Base-by-base conservation (phyloP, 1,140 invertebrate genomes). In the Diabrotica virgifera region DNA sequence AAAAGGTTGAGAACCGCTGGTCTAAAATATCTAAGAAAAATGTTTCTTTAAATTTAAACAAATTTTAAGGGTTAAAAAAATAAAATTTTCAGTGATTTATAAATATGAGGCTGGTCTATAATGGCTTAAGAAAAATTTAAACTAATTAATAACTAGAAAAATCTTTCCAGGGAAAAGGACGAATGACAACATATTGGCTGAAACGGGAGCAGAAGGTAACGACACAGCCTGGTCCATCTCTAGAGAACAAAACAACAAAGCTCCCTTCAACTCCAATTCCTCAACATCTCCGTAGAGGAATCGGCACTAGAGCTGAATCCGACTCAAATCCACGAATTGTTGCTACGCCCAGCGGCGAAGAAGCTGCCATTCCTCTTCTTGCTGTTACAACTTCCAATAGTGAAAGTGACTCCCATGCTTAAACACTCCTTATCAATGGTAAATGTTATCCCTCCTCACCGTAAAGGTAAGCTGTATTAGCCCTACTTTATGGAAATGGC, bases 131-230 rank as follows among this genome's bases (percentile, higher is more conserved):
- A 24, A 24, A 24, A 24, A 24, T 24, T 24, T 1, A 1, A 24
- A 24, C 1, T n/a, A 24, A 24, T 24, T 24, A 24, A 24, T 1
- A 24, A 24, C 24, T 24, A 24, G n/a, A n/a, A 24, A 24, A 24
- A 24, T 24, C 1, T 24, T 82, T 80, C 54, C 77, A 93, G 89
- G 93, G 93, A n/a, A 95, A 95, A 83, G 93, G 92, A 51, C 85
- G 85, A 76, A 88, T 94, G 85, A 88, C 89, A 59, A 96, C 94
- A 6, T 96, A 94, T 78, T 96, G 94, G 94, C 81, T 97, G 36
- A 84, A 87, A 52, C 92, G 93, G 8, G 89, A 92, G 60, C 51
- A 59, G 8, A 81, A 80, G 13, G 60, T 36, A 50, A 35, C 5
- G 46, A 13, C 10, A 7, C 12, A 66, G 14, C 36, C 35, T 12